These are phyloP conservation scores for Dendrocincla fuliginosa DNA, from an alignment of 2,797 vertebrate genomes.

Conservation along the genomic window DNA sequence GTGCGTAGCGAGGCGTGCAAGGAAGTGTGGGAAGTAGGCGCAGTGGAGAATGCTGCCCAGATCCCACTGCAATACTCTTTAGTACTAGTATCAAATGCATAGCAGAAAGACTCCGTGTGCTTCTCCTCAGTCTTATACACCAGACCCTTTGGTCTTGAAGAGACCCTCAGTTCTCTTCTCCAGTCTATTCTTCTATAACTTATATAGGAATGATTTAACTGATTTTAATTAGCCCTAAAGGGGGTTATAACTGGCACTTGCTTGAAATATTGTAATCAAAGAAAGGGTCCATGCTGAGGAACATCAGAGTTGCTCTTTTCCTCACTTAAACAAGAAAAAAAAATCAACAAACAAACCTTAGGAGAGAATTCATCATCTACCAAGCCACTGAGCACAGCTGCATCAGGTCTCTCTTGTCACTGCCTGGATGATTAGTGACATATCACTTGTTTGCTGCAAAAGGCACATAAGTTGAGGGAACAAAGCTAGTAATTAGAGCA, in stretches of 20 bases:
- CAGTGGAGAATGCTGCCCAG: not conserved
- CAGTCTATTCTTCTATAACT: not conserved
- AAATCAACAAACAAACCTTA: not conserved
- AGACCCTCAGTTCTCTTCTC: not conserved
- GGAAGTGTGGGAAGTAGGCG: conserved; percentile 29
- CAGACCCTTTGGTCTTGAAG: not conserved
- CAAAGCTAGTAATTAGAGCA: conserved; percentile 43
- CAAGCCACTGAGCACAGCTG: conserved; percentile 20
- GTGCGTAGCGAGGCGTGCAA: not conserved
- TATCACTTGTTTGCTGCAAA: conserved; percentile 49
- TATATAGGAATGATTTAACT: not conserved
- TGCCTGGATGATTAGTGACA: conserved; percentile 9
- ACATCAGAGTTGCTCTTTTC: not conserved
- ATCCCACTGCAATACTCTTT: not conserved
- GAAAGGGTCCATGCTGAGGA: not conserved
- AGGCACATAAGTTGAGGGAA: conserved; percentile 9
- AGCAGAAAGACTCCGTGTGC: rapidly evolving
- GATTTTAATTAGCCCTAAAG: not conserved
- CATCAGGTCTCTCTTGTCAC: not conserved
- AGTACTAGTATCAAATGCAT: not conserved
- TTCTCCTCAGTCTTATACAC: not conserved
- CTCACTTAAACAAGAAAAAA: not conserved
- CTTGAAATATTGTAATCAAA: not conserved
- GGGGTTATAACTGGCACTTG: not conserved
- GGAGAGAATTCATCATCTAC: not conserved